Evolutionary conservation across 2,888 invertebrate genomes (phyloP), one percentile per base, ranked within the genome.

Genomic region (Trisateles emortualis): DNA sequence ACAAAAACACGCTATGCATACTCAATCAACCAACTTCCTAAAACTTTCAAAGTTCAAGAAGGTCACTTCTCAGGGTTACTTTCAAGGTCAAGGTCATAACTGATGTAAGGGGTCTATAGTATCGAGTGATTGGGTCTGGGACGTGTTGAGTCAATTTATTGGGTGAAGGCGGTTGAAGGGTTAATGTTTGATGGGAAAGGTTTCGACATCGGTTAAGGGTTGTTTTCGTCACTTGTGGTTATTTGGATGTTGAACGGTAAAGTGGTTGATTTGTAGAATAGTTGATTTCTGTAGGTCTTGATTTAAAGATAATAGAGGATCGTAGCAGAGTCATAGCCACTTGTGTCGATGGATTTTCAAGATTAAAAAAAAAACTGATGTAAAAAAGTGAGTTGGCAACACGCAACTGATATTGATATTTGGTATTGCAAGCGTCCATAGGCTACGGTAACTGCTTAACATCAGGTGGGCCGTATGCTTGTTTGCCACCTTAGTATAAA

Each of bases 101-200:
- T 19, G 38, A 56, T 62, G 58, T 61, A 64, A 26, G 26, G 58
- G 65, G 64, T 64, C 33, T 22, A 43, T 26, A 44, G 59, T 57
- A 68, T 68, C 59, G 56, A 51, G 46, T 54, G 65, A 72, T 68
- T 57, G 60, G 57, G 17, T 42, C 39, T 30, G 38, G 52, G 47
- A 48, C 29, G 46, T 50, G 57, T 44, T 11, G 39, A 55, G 47
- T 49, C 14, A 33, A 72, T 68, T 72, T 59, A 68, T 72, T 39
- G 55, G 40, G 44, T 40, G 39, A 46, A 47, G 58, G 55, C 13
- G 17, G 43, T 52, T 68, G 33, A 24, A 51, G 52, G 47, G 48
- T 69, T 58, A 58, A 49, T 56, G 40, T 56, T 55, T 53, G 57
- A 68, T 55, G 64, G 39, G 22, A 29, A 49, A 46, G 68, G 53